A percentile compares a stretch with the other conserved stretches of the same genome.
These are phyloP conservation scores for Noctua fimbriata DNA, from an alignment of 2,888 invertebrate genomes.

Conservation along the genomic window DNA sequence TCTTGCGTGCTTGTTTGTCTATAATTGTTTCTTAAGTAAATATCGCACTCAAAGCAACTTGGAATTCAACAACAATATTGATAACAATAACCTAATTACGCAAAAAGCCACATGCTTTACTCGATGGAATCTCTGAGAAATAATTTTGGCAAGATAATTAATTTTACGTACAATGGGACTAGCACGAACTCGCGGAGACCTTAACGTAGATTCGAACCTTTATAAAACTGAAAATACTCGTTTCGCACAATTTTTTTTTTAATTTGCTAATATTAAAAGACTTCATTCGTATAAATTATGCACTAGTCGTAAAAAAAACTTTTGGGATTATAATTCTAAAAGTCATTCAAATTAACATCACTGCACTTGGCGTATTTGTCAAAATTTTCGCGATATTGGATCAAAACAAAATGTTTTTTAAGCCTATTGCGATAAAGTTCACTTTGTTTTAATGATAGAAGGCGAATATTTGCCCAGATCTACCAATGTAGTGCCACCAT, in stretches of 20 bases:
- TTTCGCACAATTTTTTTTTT: not conserved
- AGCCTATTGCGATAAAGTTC: too few species aligned
- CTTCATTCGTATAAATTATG: not conserved
- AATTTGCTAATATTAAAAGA: not conserved
- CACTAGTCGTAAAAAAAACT: too few species aligned
- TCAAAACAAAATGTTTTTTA: too few species aligned
- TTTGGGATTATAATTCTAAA: not conserved
- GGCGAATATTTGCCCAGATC: too few species aligned
- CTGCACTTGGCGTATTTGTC: not conserved
- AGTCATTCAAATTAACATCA: not conserved
- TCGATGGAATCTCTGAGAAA: constrained; percentile 4
- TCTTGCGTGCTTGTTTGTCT: constrained; percentile 19
- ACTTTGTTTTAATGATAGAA: too few species aligned
- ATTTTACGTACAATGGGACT: constrained; percentile 13
- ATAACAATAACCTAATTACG: constrained; percentile 38
- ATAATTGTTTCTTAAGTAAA: constrained; percentile 40
- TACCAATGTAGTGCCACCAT: too few species aligned
- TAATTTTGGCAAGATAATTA: constrained; percentile 45
- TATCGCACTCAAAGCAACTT: constrained; percentile 29
- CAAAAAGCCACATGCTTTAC: constrained; percentile 34
- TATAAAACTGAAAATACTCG: not conserved
- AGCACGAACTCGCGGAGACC: not conserved
- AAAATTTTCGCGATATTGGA: too few species aligned
- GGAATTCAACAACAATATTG: constrained; percentile 44
- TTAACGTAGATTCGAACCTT: not conserved